A percentile compares a stretch with the other conserved stretches of the same genome.
These are phyloP conservation scores for Diabrotica balteata DNA, from an alignment of 2,888 invertebrate genomes.

Conservation along the genomic window DNA sequence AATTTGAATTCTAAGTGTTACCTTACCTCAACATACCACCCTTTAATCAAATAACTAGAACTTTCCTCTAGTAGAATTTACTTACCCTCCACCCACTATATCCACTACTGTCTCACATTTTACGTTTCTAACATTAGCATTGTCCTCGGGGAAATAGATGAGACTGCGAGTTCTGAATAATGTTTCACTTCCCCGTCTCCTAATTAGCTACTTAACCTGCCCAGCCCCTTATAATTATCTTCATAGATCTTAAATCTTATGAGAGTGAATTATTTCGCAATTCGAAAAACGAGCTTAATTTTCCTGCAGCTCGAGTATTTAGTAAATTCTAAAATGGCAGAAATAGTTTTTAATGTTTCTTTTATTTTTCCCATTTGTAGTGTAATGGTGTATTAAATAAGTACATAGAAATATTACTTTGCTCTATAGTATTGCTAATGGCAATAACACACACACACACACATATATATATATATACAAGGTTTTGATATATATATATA, in stretches of 20 bases:
- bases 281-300: slow-evolving; percentile 17
- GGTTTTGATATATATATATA: no score
- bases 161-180: slow-evolving; percentile 41
- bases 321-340: no score
- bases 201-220: slow-evolving; percentile 49
- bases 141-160: slow-evolving; percentile 38
- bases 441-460: no score
- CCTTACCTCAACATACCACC: not conserved
- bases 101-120: slow-evolving; percentile 17
- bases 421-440: no score
- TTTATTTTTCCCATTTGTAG: no score
- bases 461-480: no score
- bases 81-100: not conserved
- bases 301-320: no score
- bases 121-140: slow-evolving; percentile 28
- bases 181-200: slow-evolving; percentile 42
- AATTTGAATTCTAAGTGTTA: no score
- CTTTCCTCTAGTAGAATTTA: no score
- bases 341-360: no score
- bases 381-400: no score
- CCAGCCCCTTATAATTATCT: slow-evolving; percentile 46
- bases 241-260: slow-evolving; percentile 41
- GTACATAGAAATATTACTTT: no score
- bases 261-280: slow-evolving; percentile 39
- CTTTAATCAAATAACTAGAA: slow-evolving; percentile 4